Base-by-base conservation (phyloP, 37 sponge, comb jelly and placozoan genomes). In the Tethya wilhelma region DNA sequence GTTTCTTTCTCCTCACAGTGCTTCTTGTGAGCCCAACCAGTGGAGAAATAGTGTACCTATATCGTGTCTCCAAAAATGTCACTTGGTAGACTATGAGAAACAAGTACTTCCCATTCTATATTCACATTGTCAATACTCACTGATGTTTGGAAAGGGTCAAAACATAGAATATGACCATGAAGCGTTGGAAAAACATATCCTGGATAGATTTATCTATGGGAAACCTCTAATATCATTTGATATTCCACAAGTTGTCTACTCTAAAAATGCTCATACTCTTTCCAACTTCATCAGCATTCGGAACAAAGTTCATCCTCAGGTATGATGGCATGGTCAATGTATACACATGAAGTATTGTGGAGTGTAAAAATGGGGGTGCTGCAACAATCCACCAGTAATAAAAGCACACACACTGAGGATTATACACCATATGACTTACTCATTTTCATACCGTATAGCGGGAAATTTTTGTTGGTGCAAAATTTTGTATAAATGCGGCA, bases 51-150 rank as follows among this genome's bases (percentile, higher is more conserved):
- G 73, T 14, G 42, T 92, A 22, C 85, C 84, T 28, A 33, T 92
- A n/a, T 23, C 80, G n/a, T 75, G 84, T 6, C 12, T 87, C 29
- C 78, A 83, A 14, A 56, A 37, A 32, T 83, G 78, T 49, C 85
- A 92, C 62, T 32, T 92, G 30, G 59, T 92, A 43, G 68, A 80
- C 56, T 84, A 88, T 69, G 85, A 87, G 30, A 49, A 67, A 7
- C 84, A 92, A 45, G 64, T 92, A 26, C 38, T 60, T 37, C 69
- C 93, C 2, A 44, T 92, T 9, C 32, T 92, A 12, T 65, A 88
- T 29, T 78, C 89, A 20, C 93, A 92, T 71, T 84, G 89, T 38
- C 84, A 73, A 38, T 92, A 92, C 77, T 87, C 93, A 22, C 80
- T 87, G 41, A 60, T n/a, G 12, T 40, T 75, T 44, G 89, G 89